phyloP scores from a whole-genome alignment of 2,888 invertebrate genomes.

The Chloroclysta siterata region DNA sequence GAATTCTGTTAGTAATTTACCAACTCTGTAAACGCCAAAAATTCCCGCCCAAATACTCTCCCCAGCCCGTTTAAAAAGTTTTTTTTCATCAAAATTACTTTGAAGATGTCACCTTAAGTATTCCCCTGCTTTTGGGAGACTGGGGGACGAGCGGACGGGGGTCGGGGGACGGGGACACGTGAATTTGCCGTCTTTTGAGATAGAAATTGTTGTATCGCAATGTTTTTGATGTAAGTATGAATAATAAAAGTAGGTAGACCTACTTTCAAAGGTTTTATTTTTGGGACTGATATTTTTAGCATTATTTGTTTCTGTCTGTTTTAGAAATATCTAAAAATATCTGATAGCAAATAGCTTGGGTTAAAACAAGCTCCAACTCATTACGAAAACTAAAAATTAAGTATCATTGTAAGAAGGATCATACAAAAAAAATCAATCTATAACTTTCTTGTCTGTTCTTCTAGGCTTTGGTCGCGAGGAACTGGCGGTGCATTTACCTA shows the following conservation, averaged over 20 bases:
- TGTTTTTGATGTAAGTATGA: constrained; percentile 34
- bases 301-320: not conserved
- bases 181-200: constrained; percentile 19
- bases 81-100: constrained; percentile 47
- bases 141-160: not conserved
- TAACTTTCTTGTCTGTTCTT: too few species aligned
- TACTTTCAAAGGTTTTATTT: not conserved
- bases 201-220: constrained; percentile 34
- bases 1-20: constrained; percentile 24
- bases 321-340: too few species aligned
- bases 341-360: too few species aligned
- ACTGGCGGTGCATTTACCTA: too few species aligned
- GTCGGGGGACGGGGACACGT: not conserved
- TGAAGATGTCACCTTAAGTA: constrained; percentile 39
- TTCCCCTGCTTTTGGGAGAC: constrained; percentile 24
- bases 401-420: too few species aligned
- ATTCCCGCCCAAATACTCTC: constrained; percentile 13
- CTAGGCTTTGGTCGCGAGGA: too few species aligned
- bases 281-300: not conserved
- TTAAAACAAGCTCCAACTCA: too few species aligned
- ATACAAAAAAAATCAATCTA: too few species aligned
- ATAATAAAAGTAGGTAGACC: constrained; percentile 4
- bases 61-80: constrained; percentile 34
- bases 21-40: constrained; percentile 24
- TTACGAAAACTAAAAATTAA: too few species aligned